Percentiles rank a stretch among this genome's conserved stretches.
These are phyloP conservation scores for Podiceps cristatus DNA, from an alignment of 2,113 vertebrate species.

Conservation along the genomic window DNA sequence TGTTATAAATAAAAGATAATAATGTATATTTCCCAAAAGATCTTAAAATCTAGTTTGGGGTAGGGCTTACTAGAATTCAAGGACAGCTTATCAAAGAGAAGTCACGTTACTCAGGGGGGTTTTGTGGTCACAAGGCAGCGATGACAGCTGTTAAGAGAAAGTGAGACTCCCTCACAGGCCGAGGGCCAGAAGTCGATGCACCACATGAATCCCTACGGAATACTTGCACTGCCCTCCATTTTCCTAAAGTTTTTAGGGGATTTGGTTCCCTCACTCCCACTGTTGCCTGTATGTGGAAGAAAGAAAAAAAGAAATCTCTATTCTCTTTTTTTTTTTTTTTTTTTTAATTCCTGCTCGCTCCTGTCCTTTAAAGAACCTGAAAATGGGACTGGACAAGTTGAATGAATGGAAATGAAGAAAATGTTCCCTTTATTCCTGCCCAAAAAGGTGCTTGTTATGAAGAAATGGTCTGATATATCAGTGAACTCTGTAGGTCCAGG, in stretches of 20 bases:
- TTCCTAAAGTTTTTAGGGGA: not conserved
- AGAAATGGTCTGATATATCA: not conserved
- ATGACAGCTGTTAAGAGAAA: not conserved
- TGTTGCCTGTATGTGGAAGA: not conserved
- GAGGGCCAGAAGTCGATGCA: not conserved
- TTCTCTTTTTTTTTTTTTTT: not conserved
- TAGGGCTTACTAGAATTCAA: not conserved
- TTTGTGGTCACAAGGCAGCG: not conserved
- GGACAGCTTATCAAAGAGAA: not conserved
- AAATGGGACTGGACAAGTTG: not conserved
- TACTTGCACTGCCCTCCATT: not conserved
- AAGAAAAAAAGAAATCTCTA: not conserved
- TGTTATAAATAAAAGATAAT: conserved; percentile 54
- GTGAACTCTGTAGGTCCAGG: not conserved
- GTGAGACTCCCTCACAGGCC: not conserved
- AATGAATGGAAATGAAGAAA: not conserved
- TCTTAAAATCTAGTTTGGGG: not conserved
- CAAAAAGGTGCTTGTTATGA: not conserved
- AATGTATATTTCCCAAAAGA: not conserved
- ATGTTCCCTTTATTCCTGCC: not conserved
- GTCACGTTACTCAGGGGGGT: not conserved
- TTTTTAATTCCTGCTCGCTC: not conserved
- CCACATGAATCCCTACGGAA: not conserved
- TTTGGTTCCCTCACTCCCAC: not conserved
- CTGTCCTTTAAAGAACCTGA: not conserved